Evolutionary conservation across 2,888 invertebrate species (phyloP).

Genomic region (Timema cristinae): DNA sequence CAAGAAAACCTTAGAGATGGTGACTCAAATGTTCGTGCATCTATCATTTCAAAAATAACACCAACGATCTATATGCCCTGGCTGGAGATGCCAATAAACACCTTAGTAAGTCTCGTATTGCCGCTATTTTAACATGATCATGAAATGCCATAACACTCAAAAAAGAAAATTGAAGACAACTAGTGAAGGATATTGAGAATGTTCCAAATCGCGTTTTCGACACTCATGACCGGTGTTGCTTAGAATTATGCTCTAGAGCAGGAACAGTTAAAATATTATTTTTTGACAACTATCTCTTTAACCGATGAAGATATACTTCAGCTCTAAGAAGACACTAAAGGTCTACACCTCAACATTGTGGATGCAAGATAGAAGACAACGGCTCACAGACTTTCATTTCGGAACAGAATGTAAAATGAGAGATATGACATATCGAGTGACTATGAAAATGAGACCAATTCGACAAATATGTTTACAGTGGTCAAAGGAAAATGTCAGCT

Average conservation of each 20-base stretch:
- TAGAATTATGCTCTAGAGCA: neutral
- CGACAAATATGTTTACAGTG: neutral
- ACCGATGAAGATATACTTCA: neutral
- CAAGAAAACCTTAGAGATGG: conserved; percentile 39
- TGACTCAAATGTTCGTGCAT: conserved; percentile 39
- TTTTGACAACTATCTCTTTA: neutral
- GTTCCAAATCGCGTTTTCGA: neutral
- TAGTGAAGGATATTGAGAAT: neutral
- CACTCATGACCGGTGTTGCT: neutral
- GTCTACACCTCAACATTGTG: neutral
- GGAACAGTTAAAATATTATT: neutral
- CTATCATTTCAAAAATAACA: conserved; percentile 33
- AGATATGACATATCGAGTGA: neutral
- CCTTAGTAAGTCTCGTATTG: neutral
- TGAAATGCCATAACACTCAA: neutral
- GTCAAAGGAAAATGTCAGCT: neutral
- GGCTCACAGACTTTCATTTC: neutral
- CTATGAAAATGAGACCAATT: neutral
- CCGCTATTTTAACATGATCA: neutral
- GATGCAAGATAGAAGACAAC: neutral
- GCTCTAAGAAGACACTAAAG: neutral
- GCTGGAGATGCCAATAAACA: neutral
- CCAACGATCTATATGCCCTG: conserved; percentile 5
- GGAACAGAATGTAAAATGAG: neutral
- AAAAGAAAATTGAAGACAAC: neutral